Base-by-base conservation (phyloP, 92 coral and sea anemone species). In the Pocillopora grandis region DNA sequence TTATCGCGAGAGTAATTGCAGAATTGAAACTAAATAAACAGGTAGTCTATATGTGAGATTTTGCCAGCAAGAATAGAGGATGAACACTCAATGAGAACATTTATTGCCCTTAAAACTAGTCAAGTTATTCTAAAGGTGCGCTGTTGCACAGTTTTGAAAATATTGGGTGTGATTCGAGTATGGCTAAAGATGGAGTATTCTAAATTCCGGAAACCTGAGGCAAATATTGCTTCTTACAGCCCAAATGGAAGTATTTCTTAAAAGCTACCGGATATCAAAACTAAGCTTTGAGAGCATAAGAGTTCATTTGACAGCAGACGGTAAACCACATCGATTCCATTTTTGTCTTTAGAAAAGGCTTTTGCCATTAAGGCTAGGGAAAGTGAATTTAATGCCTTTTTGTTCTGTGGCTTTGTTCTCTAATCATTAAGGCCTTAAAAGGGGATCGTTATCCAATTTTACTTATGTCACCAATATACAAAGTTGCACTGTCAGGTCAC, bases 21-120 rank as follows among this genome's bases (percentile, higher is more conserved):
- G 86, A 73, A 48, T 73, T 73, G 86, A 75, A 66, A 73, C 79
- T 83, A 83, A 83, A 83, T 83, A 83, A 73, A 83, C 86, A 81
- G 85, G 58, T 33, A 71, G 58, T 61, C 62, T 57, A 55, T 19
- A 75, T 18, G 16, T 48, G 74, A 65, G 75, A 83, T 36, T 49
- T 10, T 63, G 55, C n/a, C 63, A 52, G 31, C 56, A 21, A 57
- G 66, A 23, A 27, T 9, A 23, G n/a, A 3, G 12, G 2, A 74
- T 12, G 57, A 49, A 52, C 20, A 10, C 17, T 21, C 42, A 0
- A 33, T 75, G 86, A 9, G 12, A 12, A 20, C 62, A 73, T 11
- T 62, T 37, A 35, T 18, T 18, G 57, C 58, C 64, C 19, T 48
- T 17, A 10, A 48, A 83, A 55, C 71, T 20, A 2, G 35, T 67